phyloP scores from a whole-genome alignment of 2,113 vertebrate species.

The Gadus macrocephalus region DNA sequence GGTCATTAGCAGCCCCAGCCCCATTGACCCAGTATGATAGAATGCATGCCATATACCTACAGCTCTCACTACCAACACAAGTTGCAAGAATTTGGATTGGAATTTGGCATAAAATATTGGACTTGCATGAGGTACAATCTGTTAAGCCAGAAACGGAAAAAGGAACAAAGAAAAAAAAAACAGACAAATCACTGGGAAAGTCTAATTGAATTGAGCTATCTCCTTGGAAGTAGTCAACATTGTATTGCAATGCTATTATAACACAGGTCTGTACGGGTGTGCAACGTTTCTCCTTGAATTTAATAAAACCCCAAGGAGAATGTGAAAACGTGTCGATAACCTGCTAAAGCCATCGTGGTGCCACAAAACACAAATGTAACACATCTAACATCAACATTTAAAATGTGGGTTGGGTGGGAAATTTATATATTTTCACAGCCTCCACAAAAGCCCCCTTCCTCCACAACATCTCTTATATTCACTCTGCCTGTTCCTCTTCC shows the following conservation, averaged over 20 bases:
- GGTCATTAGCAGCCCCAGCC: slow-evolving; percentile 1
- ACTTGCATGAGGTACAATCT: slow-evolving; percentile 30
- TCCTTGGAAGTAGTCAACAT: too few relatives aligned
- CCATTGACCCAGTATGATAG: slow-evolving; percentile 1
- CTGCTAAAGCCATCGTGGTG: slow-evolving; percentile 68
- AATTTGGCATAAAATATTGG: slow-evolving; percentile 50
- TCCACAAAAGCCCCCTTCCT: slow-evolving; percentile 43
- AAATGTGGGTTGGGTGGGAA: slow-evolving; percentile 75
- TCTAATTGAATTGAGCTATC: too few relatives aligned
- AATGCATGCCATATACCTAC: slow-evolving; percentile 56
- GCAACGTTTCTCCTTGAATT: slow-evolving; percentile 59
- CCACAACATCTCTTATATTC: slow-evolving; percentile 70
- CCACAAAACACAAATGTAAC: slow-evolving; percentile 67
- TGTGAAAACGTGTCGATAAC: slow-evolving; percentile 33
- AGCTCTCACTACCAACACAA: background rate
- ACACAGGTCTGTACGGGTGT: slow-evolving; percentile 47
- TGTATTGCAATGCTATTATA: too few relatives aligned
- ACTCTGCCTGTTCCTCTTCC: background rate
- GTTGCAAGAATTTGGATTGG: background rate
- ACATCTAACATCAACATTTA: slow-evolving; percentile 88
- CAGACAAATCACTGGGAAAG: too few relatives aligned
- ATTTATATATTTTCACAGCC: slow-evolving; percentile 52
- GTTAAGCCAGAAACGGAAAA: background rate
- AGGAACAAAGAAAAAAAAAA: too few relatives aligned
- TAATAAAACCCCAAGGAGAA: slow-evolving; percentile 49